Conservation (phyloP, 2,113 vertebrate genomes). For the Pungitius pungitius region DNA sequence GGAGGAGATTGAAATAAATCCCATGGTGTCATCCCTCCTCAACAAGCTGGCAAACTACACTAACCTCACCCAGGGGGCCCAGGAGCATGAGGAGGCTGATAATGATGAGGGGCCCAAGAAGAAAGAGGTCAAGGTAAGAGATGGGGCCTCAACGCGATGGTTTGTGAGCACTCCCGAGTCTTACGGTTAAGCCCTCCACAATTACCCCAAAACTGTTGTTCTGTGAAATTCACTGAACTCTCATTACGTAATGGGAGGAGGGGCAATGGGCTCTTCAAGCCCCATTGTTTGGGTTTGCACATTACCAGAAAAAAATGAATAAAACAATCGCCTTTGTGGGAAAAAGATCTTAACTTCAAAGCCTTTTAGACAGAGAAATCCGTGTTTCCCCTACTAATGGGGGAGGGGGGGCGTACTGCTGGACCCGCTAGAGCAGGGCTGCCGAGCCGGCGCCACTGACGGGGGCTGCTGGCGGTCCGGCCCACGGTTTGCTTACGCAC, state of each 20-base stretch:
- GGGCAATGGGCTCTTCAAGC: conserved; percentile 15
- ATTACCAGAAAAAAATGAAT: no score
- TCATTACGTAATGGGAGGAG: conserved; percentile 7
- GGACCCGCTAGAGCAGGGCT: no score
- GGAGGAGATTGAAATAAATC: conserved; percentile 99
- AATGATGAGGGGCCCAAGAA: conserved; percentile 88
- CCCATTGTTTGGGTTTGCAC: conserved; percentile 1
- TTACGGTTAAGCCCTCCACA: background rate
- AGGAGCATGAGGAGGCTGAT: conserved; percentile 92
- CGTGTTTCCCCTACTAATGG: no score
- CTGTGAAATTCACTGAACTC: conserved; percentile 19
- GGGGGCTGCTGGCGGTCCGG: no score
- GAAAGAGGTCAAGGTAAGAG: conserved; percentile 77
- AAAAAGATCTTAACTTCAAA: background rate
- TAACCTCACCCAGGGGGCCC: conserved; percentile 94
- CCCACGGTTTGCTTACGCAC: no score
- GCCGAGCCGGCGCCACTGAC: no score
- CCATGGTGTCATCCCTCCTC: conserved; percentile 97
- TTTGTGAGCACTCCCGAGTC: background rate
- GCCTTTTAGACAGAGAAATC: background rate
- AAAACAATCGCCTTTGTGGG: background rate
- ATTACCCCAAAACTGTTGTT: conserved; percentile 22
- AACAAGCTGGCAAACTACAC: conserved; percentile 97
- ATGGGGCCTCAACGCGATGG: background rate
- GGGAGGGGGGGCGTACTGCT: no score